These are phyloP conservation scores for Hypomecis punctinalis DNA, from an alignment of 2,888 invertebrate species.

Conservation along the genomic window DNA sequence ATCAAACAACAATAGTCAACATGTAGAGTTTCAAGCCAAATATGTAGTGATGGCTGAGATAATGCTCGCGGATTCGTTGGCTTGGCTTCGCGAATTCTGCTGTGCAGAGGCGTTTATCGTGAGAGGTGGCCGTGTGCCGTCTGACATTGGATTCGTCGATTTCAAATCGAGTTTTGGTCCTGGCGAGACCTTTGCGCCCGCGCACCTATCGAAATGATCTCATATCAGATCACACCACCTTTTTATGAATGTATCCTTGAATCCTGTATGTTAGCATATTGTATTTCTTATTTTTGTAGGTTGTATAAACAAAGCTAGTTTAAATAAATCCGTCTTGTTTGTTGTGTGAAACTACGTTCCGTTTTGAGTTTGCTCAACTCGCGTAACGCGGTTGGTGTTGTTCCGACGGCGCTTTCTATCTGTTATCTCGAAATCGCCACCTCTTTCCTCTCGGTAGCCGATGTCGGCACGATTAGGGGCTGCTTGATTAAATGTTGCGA, in stretches of 20 bases:
- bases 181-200: slow-evolving; percentile 58
- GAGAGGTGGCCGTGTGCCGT: slow-evolving; percentile 75
- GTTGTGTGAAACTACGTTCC: slow-evolving; percentile 54
- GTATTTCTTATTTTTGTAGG: neutral
- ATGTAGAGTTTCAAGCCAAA: slow-evolving; percentile 52
- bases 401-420: slow-evolving; percentile 77
- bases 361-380: slow-evolving; percentile 66
- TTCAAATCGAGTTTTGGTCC: slow-evolving; percentile 67
- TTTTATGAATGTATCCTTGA: neutral
- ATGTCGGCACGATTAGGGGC: slow-evolving; percentile 64
- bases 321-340: slow-evolving; percentile 24
- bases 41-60: slow-evolving; percentile 51
- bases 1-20: slow-evolving; percentile 53
- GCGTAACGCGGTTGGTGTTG: slow-evolving; percentile 79
- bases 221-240: slow-evolving; percentile 29
- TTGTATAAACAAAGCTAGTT: neutral
- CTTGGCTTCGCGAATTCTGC: slow-evolving; percentile 48
- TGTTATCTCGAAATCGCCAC: slow-evolving; percentile 72
- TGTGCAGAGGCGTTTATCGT: slow-evolving; percentile 67
- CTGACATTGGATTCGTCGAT: slow-evolving; percentile 75
- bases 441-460: slow-evolving; percentile 70
- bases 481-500: slow-evolving; percentile 66
- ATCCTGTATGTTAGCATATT: neutral
- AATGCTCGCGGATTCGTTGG: slow-evolving; percentile 54
- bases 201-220: slow-evolving; percentile 45